Evolutionary conservation across 1,140 invertebrate genomes (phyloP), one percentile per base, ranked within the genome.

Genomic region (Frieseomelitta varia): DNA sequence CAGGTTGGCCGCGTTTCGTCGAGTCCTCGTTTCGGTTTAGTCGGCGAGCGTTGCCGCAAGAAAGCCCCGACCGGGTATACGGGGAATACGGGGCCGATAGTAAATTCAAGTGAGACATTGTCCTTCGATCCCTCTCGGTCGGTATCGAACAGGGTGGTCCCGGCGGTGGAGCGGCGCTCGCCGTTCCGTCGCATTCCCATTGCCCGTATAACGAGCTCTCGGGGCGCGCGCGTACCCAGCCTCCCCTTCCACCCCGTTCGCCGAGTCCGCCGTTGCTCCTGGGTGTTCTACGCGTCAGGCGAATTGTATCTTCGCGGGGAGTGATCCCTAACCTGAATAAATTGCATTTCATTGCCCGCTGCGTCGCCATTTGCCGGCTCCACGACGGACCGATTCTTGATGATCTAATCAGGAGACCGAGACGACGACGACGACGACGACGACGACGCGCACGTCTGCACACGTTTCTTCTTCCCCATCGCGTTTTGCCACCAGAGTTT

Each of bases 261-360:
- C 24, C 63, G 6, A 17, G 27, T 84, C 82, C 30, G 6, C 65
- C 67, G 30, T 75, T 51, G 84, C 90, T 91, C 85, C 88, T 93
- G 92, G 92, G 92, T 93, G 92, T 93, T 93, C 91, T 88, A 85
- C 81, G 86, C 88, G 88, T 92, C 91, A 92, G 83, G 87, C 89
- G 86, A 93, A 92, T 91, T 88, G 90, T 90, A 87, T 91, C 88
- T 89, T 91, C 90, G 86, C 90, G 90, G 88, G 87, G 90, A 91
- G 87, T 84, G 84, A 91, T 88, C 79, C 85, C 78, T 88, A 89
- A 82, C 86, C 68, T 87, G 90, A 91, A 91, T 91, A 90, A 91
- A 91, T 91, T 89, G 86, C 90, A 88, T 90, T 90, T 90, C 82
- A 86, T 90, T 89, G 87, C 76, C 79, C 81, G 79, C 63, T 81